Evolutionary conservation across 92 coral and sea anemone genomes (phyloP).

Genomic region (Parazoanthus swiftii): DNA sequence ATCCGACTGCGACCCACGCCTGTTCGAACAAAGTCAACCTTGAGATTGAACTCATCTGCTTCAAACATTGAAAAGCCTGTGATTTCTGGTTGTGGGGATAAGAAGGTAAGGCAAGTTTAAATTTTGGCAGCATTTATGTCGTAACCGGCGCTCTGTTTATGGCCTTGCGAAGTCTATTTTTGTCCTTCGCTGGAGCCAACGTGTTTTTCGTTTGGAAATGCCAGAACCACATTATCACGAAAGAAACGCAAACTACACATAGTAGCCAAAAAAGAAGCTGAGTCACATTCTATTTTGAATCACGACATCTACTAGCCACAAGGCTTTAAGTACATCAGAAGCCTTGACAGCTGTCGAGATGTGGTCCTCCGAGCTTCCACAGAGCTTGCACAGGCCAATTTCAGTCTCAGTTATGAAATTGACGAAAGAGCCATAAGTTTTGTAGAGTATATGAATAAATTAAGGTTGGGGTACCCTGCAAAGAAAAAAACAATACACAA

Average conservation of each 20-base stretch:
- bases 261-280: too few relatives aligned
- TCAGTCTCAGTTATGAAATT: background rate
- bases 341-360: background rate
- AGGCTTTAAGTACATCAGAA: too few relatives aligned
- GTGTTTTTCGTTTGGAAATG: background rate
- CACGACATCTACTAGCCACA: background rate
- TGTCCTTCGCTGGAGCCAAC: background rate
- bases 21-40: background rate
- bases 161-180: background rate
- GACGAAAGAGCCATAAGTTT: background rate
- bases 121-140: too few relatives aligned
- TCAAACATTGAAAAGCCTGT: background rate
- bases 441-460: background rate
- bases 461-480: background rate
- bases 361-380: background rate
- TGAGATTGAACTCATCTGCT: background rate
- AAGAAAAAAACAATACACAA: background rate
- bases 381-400: background rate
- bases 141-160: too few relatives aligned
- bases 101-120: background rate
- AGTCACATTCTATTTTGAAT: background rate
- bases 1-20: slow-evolving; percentile 16
- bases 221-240: background rate
- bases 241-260: background rate
- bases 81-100: background rate